A percentile compares a stretch with the other conserved stretches of the same genome.
Conservation (phyloP, 2,113 vertebrate genomes). For the Ameiurus melas region DNA sequence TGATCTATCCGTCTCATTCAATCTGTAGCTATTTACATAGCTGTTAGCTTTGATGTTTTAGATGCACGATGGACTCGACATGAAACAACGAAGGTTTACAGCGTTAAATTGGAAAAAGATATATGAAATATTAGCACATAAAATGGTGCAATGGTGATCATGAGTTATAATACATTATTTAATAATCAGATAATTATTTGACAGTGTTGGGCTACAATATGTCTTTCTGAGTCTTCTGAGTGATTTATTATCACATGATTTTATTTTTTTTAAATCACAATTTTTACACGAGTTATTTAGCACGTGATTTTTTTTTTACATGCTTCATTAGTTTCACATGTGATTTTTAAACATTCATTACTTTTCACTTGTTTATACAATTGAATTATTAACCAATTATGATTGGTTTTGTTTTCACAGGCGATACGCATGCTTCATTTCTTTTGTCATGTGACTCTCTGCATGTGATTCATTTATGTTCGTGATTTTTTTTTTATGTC, state of each 20-base stretch:
- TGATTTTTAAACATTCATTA: neutral
- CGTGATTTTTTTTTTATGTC: neutral
- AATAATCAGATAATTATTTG: neutral
- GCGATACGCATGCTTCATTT: neutral
- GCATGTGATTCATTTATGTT: neutral
- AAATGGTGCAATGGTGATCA: neutral
- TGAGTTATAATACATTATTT: neutral
- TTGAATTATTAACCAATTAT: neutral
- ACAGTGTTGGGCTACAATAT: neutral
- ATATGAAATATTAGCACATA: neutral
- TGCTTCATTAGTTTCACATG: neutral
- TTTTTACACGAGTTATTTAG: neutral
- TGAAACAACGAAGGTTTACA: neutral
- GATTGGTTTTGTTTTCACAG: neutral
- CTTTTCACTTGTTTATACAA: neutral
- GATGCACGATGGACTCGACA: neutral
- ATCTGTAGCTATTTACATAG: neutral
- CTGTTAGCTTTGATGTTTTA: conserved; percentile 5
- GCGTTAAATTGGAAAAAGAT: neutral
- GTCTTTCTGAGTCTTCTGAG: neutral
- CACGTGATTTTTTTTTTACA: neutral
- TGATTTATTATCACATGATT: neutral
- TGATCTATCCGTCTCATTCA: neutral
- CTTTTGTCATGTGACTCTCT: neutral
- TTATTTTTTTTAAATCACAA: neutral